phyloP scores from a whole-genome alignment of 2,888 invertebrate genomes.

The Aphrophora alni region DNA sequence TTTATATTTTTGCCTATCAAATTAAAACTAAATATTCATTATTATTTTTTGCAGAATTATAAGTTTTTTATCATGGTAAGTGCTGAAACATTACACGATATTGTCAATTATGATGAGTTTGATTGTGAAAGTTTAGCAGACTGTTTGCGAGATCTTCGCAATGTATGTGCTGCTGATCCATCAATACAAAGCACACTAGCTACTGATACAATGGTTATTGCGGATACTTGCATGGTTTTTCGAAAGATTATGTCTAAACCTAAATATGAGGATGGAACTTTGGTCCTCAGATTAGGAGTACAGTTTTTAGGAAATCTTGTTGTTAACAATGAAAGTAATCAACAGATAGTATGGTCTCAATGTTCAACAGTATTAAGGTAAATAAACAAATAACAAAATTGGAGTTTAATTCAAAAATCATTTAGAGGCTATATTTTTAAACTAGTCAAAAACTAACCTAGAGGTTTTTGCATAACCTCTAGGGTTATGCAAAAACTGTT shows the following conservation, averaged over 20 bases:
- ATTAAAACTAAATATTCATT: no score
- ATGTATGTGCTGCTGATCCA: constrained; percentile 20
- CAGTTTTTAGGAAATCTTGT: constrained; percentile 66
- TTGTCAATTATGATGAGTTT: not conserved
- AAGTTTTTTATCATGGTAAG: no score
- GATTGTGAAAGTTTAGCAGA: constrained; percentile 25
- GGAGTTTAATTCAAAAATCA: constrained; percentile 53
- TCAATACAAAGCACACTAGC: not conserved
- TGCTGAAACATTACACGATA: not conserved
- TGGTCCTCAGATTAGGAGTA: constrained; percentile 62
- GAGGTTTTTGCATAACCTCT: no score
- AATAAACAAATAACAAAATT: constrained; percentile 60
- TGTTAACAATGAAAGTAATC: constrained; percentile 63
- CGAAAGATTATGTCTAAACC: constrained; percentile 3
- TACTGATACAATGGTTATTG: not conserved
- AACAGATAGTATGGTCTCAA: constrained; percentile 63
- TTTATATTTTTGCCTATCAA: no score
- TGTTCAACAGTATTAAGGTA: constrained; percentile 61
- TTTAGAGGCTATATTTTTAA: no score
- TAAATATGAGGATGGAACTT: constrained; percentile 48
- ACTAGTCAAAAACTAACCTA: no score
- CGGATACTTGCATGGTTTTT: not conserved
- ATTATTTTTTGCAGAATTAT: no score
- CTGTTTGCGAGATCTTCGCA: constrained; percentile 28
- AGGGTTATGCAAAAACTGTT: no score